Evolutionary conservation across 2,888 invertebrate species (phyloP), one percentile per base, ranked within the genome.

Genomic region (Cerceris ruficornis): DNA sequence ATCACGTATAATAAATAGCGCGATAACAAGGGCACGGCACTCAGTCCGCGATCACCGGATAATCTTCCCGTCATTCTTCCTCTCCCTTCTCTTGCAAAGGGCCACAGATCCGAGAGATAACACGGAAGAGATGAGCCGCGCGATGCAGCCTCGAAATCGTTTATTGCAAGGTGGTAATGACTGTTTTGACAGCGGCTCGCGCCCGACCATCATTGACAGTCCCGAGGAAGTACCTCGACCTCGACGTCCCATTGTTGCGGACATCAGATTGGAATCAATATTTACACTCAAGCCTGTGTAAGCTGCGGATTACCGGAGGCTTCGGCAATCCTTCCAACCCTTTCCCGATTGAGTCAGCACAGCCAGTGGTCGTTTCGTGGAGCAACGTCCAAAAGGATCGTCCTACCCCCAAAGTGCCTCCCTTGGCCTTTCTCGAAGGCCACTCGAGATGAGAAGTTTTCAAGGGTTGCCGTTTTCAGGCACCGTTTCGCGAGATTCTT

Each of bases 241-340:
- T 49, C 28, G 54, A 39, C 52, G 42, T 28, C 42, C 86, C 83
- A 89, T 91, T 90, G 89, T 90, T 69, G 69, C 80, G 72, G 64
- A 74, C 81, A 81, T 87, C 86, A 87, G 90, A 91, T 90, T 89
- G 88, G 86, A 90, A 91, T 91, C 91, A 91, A 91, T 91, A 91
- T 91, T 91, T 91, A 91, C 89, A 90, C 84, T 89, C 84, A 81
- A 84, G 75, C 80, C 84, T 70, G 79, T 87, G 88, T 89, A 89
- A 90, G 88, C 89, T 72, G 59, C 55, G 89, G 91, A 90, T 91
- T 90, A 91, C 85, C 84, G 79, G 74, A 73, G 86, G 88, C 84
- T 88, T 84, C 87, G 69, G 75, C 68, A 64, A 70, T 75, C 74
- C 67, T 66, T 70, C 77, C 85, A 90, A 90, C 90, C 90, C 90